Evolutionary conservation across 2,113 vertebrate genomes (phyloP), one percentile per base, ranked within the genome.

Genomic region (Collichthys lucidus): DNA sequence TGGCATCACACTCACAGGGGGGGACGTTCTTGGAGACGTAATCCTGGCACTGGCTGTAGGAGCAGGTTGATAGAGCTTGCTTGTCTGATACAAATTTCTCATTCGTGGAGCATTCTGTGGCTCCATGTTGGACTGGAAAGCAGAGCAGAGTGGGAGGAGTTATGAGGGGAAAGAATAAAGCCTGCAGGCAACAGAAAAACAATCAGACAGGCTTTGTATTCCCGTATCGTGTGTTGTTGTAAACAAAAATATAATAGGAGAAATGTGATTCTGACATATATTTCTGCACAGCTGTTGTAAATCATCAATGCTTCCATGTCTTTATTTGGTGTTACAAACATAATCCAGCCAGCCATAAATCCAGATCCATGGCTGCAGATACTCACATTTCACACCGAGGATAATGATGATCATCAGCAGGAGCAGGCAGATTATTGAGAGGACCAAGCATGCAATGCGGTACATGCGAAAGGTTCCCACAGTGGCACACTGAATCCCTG

Each of bases 301-400:
- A 49, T 2, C 17, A 15, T 24, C 26, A 50, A 10, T 70, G 19
- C 4, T 50, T 29, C 31, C 4, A 31, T 65, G 19, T 61, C 56
- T 47, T 42, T 1, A 24, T 49, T 60, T 17, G n/a, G 14, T 24
- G 55, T 20, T 64, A 17, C 11, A 63, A 59, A 17, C 16, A 46
- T 5, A 52, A 35, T 57, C 42, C 17, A n/a, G 19, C 2, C 29
- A 31, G 24, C 0, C 5, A 40, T 49, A 5, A 53, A 59, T 31
- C 22, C 49, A 80, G 22, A 69, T 35, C 1, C 44, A 74, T 75
- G 73, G 74, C 77, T 68, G 77, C 29, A 24, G 50, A 68, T 55
- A 92, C 94, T 94, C 86, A 95, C 94, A 14, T 82, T 92, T 94
- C 40, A 89, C 0, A 50, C 29, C 6, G 53, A 95, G 80, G 2